phyloP scores from a whole-genome alignment of 2,797 vertebrate species.

The Sciaenops ocellatus region DNA sequence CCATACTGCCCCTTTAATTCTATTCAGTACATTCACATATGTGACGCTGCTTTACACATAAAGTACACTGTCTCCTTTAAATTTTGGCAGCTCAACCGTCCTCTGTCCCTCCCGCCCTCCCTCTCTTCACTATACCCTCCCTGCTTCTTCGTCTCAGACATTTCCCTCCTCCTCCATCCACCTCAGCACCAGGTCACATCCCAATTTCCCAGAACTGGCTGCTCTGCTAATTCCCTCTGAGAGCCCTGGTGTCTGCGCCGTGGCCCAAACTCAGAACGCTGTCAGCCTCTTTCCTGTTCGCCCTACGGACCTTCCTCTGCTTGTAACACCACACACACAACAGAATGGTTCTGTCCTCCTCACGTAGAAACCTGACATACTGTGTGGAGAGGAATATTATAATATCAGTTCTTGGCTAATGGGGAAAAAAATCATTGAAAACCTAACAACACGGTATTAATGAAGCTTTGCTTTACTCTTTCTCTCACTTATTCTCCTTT shows the following conservation, averaged over 20 bases:
- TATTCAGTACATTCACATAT: not conserved
- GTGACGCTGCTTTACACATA: slow-evolving; percentile 1
- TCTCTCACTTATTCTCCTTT: not conserved
- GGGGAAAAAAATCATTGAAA: not conserved
- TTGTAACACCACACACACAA: slow-evolving; percentile 21
- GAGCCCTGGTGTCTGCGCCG: slow-evolving; percentile 49
- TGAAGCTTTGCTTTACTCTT: slow-evolving; percentile 3
- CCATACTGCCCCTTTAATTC: not conserved
- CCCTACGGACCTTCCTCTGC: slow-evolving; percentile 41
- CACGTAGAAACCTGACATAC: slow-evolving; percentile 7
- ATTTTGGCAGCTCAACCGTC: not conserved
- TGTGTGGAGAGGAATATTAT: not conserved
- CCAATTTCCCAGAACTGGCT: slow-evolving; percentile 64
- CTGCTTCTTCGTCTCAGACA: not conserved
- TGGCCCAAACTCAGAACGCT: slow-evolving; percentile 53
- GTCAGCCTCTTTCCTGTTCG: slow-evolving; percentile 55
- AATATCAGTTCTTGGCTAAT: not conserved
- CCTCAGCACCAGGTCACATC: slow-evolving; percentile 59
- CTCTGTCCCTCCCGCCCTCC: not conserved
- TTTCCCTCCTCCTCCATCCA: slow-evolving; percentile 9
- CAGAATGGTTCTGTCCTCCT: slow-evolving; percentile 23
- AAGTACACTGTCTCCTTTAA: not conserved
- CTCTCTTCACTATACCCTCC: slow-evolving; percentile 4
- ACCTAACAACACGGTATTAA: slow-evolving; percentile 8
- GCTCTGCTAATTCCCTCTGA: slow-evolving; percentile 66